Percentiles rank a stretch among this genome's conserved stretches.
Evolutionary conservation across 2,113 vertebrate species (phyloP).

Genomic region (Gymnorhina tibicen): DNA sequence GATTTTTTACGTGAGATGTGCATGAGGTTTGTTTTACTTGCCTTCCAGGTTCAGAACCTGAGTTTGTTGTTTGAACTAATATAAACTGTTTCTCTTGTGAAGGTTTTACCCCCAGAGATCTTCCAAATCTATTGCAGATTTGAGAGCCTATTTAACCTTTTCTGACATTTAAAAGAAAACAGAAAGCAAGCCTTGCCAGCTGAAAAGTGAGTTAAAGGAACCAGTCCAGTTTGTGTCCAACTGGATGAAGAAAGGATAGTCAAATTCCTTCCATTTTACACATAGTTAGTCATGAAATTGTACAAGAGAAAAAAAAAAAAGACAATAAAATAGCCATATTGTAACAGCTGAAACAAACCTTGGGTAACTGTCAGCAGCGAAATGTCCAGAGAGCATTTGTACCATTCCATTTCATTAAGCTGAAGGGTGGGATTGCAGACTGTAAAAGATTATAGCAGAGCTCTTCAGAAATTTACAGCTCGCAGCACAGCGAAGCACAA

Average conservation of each 20-base stretch:
- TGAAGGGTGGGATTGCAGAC: conserved; percentile 68
- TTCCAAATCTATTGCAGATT: conserved; percentile 69
- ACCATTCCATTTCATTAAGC: conserved; percentile 62
- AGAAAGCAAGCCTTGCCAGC: conserved; percentile 68
- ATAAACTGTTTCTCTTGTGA: conserved; percentile 35
- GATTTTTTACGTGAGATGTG: background rate
- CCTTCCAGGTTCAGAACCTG: conserved; percentile 7
- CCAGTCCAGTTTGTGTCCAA: conserved; percentile 63
- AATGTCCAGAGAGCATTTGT: conserved; percentile 66
- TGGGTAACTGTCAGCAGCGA: conserved; percentile 59
- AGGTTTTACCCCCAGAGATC: conserved; percentile 52
- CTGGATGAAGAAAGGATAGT: conserved; percentile 63
- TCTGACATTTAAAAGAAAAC: conserved; percentile 81
- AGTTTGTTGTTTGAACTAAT: conserved; percentile 35
- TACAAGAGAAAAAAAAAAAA: conserved; percentile 34
- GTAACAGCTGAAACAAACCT: conserved; percentile 59
- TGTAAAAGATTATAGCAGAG: conserved; percentile 62
- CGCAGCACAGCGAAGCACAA: background rate
- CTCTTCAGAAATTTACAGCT: conserved; percentile 58
- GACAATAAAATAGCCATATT: conserved; percentile 57
- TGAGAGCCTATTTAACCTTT: conserved; percentile 73
- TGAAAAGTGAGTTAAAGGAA: conserved; percentile 70
- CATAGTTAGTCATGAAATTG: conserved; percentile 71
- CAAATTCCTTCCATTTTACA: conserved; percentile 79
- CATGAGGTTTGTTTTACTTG: background rate